phyloP scores from a whole-genome alignment of 2,888 invertebrate genomes.

The Pyrrhia umbra region DNA sequence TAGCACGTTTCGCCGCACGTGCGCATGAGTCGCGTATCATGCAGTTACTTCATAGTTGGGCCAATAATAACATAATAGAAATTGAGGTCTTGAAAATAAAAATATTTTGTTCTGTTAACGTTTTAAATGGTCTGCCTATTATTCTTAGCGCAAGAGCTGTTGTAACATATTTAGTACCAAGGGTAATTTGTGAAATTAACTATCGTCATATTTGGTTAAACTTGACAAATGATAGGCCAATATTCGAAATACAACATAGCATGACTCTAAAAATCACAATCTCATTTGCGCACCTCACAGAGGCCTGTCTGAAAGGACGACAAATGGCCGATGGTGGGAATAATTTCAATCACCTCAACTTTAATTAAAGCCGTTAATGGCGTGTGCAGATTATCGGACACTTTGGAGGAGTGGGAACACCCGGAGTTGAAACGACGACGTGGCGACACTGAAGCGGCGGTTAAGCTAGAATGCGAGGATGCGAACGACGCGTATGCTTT shows the following conservation, averaged over 20 bases:
- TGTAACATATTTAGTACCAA: neutral
- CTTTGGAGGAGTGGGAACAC: slow-evolving; percentile 87
- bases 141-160: neutral
- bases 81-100: slow-evolving; percentile 16
- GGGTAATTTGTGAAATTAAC: slow-evolving; percentile 9
- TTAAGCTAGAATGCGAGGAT: slow-evolving; percentile 93
- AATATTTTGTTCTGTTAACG: slow-evolving; percentile 10
- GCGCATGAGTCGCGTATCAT: slow-evolving; percentile 32
- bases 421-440: slow-evolving; percentile 87
- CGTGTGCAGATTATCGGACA: slow-evolving; percentile 86
- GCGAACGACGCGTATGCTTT: slow-evolving; percentile 93
- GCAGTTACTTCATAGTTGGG: slow-evolving; percentile 37
- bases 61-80: slow-evolving; percentile 39
- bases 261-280: slow-evolving; percentile 18
- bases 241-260: slow-evolving; percentile 8
- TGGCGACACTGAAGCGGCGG: slow-evolving; percentile 91
- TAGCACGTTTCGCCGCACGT: slow-evolving; percentile 59
- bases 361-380: slow-evolving; percentile 65
- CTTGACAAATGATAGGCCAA: neutral
- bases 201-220: neutral
- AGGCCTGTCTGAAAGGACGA: neutral
- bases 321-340: slow-evolving; percentile 5
- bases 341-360: slow-evolving; percentile 13
- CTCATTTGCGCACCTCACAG: slow-evolving; percentile 5
- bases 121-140: slow-evolving; percentile 12